Base-by-base conservation (phyloP, 2,113 vertebrate genomes). In the Antechinus stuartii region DNA sequence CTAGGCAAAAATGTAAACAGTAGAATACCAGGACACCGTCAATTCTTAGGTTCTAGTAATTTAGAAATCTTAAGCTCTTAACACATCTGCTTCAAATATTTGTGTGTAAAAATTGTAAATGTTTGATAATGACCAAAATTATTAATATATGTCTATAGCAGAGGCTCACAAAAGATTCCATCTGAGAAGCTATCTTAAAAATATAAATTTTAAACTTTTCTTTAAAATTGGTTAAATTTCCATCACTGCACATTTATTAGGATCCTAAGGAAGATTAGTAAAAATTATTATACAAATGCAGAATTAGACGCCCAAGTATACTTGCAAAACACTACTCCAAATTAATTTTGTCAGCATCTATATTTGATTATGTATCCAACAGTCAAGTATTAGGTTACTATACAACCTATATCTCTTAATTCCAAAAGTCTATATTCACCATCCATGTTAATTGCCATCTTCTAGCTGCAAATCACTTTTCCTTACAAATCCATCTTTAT, bases 51-150 rank as follows among this genome's bases (percentile, higher is more conserved):
- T 96, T 96, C 91, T 84, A 92, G 1, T 16, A 97, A 93, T 93
- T 94, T 26, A 94, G 30, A 94, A 61, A 97, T 90, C 52, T 68
- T 90, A 93, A 68, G 93, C 94, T 56, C 94, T 96, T 96, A 93
- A 92, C 2, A n/a, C 52, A 92, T 96, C 92, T 97, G 53, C 90
- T 96, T 92, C 93, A 96, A 93, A 95, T 76, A 96, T 89, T 95
- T 97, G 35, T 92, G 56, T 50, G 56, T 92, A 91, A 54, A 92
- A 95, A 57, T 16, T 24, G 56, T 89, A 94, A 26, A 90, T 35
- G 61, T 61, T 92, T 89, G 50, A 30, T 54, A 49, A 49, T 61
- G 57, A 61, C 57, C 10, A 61, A 61, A 61, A 61, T 61, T 27
- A 27, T 61, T 61, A 30, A 61, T 52, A 52, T 49, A 49, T 49